Conservation (phyloP, 1,140 invertebrate species). For the Pogonognathellus flavescens region DNA sequence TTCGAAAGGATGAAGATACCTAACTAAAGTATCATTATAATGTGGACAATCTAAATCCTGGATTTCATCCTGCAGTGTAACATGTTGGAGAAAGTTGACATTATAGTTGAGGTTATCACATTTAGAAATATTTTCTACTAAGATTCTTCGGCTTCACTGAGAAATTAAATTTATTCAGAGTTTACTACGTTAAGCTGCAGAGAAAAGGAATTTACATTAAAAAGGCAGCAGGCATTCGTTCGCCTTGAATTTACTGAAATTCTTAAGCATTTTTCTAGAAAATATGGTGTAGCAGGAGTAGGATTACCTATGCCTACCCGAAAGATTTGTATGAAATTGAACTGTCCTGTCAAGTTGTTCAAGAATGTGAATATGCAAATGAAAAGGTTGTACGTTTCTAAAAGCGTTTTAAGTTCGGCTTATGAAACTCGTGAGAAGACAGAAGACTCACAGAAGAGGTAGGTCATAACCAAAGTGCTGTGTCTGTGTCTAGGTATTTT, state of each 20-base stretch:
- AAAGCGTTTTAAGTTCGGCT: background rate
- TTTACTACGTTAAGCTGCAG: too few species aligned
- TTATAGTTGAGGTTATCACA: too few species aligned
- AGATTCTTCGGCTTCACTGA: too few species aligned
- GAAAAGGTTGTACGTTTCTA: background rate
- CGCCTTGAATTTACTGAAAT: too few species aligned
- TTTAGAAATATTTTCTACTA: too few species aligned
- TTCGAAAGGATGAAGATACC: background rate
- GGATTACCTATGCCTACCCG: background rate
- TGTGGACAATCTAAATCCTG: too few species aligned
- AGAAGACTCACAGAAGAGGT: background rate
- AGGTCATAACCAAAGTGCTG: conserved; percentile 18
- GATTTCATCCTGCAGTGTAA: too few species aligned
- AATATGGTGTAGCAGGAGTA: too few species aligned
- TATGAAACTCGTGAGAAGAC: background rate
- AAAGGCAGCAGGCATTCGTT: too few species aligned
- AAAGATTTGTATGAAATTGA: background rate
- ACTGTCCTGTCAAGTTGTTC: background rate
- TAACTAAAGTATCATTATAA: background rate
- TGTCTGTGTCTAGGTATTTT: conserved; percentile 22
- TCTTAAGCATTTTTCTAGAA: too few species aligned
- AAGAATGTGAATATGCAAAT: background rate
- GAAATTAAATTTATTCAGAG: too few species aligned
- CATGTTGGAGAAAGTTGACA: background rate
- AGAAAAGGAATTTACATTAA: too few species aligned